Evolutionary conservation across 92 coral and sea anemone genomes (phyloP).

Genomic region (Zoanthus sansibaricus): DNA sequence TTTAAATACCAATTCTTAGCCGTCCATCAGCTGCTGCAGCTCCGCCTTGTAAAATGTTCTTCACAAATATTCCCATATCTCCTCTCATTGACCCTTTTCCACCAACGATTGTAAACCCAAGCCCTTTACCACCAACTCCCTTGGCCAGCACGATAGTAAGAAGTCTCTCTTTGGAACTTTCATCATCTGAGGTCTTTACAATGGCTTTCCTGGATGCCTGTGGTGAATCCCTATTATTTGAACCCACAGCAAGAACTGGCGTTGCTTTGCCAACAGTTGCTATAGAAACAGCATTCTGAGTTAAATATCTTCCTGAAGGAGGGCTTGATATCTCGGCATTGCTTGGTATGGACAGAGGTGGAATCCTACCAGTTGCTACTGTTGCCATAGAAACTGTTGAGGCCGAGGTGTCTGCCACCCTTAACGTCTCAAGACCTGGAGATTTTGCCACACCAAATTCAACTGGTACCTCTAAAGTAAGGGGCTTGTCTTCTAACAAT

Average conservation of each 20-base stretch:
- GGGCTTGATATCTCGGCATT: slow-evolving; percentile 32
- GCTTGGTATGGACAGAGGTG: slow-evolving; percentile 60
- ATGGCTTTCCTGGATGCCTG: slow-evolving; percentile 61
- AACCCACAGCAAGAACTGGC: slow-evolving; percentile 65
- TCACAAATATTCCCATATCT: slow-evolving; percentile 87
- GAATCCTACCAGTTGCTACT: slow-evolving; percentile 63
- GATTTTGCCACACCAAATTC: slow-evolving; percentile 19
- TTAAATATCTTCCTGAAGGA: slow-evolving; percentile 58
- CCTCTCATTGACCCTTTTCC: slow-evolving; percentile 93
- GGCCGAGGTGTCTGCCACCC: slow-evolving; percentile 14
- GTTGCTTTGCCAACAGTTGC: slow-evolving; percentile 80
- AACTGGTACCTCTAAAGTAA: background rate
- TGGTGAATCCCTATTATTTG: slow-evolving; percentile 79
- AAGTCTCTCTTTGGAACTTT: slow-evolving; percentile 49
- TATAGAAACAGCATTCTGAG: slow-evolving; percentile 50
- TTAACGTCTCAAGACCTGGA: slow-evolving; percentile 59
- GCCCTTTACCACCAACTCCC: slow-evolving; percentile 91
- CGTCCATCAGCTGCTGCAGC: slow-evolving; percentile 97
- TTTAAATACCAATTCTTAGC: slow-evolving; percentile 71
- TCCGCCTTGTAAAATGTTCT: slow-evolving; percentile 87
- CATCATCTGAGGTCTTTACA: slow-evolving; percentile 34
- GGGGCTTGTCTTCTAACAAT: slow-evolving; percentile 76
- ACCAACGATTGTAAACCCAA: slow-evolving; percentile 98
- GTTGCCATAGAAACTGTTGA: slow-evolving; percentile 43
- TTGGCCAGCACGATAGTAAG: slow-evolving; percentile 86